phyloP scores from a whole-genome alignment of 2,797 vertebrate species.

The Chelon labrosus region DNA sequence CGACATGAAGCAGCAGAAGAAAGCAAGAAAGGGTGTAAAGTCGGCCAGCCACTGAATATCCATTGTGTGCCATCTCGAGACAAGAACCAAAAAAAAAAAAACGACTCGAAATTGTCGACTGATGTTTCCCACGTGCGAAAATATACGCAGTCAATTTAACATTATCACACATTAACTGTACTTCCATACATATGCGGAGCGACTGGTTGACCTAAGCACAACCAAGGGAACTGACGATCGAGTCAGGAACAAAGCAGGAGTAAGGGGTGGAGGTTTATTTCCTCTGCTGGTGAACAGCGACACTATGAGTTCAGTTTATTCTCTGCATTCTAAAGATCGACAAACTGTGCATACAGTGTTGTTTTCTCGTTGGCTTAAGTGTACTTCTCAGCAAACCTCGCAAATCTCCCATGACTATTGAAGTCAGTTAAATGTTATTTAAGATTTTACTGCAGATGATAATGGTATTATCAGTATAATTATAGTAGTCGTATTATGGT shows the following conservation, averaged over 20 bases:
- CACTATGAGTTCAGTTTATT: conserved; percentile 9
- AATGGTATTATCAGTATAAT: no score
- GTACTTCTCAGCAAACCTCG: no score
- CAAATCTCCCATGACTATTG: no score
- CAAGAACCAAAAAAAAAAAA: background rate
- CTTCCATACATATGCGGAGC: background rate
- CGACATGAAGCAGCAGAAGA: background rate
- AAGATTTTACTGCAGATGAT: no score
- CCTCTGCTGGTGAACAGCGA: conserved; percentile 32
- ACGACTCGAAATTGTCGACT: background rate
- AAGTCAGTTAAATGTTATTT: no score
- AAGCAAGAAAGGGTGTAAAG: background rate
- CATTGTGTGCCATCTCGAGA: conserved; percentile 12
- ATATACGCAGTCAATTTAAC: background rate
- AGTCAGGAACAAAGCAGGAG: conserved; percentile 1
- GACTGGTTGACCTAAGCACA: background rate
- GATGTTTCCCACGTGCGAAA: background rate
- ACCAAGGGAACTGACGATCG: background rate
- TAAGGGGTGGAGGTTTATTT: background rate
- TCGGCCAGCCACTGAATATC: background rate
- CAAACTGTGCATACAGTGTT: background rate
- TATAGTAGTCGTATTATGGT: no score
- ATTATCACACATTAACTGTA: background rate
- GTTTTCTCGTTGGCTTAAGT: no score
- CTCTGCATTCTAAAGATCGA: background rate